Conservation (phyloP, 2,797 vertebrate species). For the Parauchenoglanis punctatus region DNA sequence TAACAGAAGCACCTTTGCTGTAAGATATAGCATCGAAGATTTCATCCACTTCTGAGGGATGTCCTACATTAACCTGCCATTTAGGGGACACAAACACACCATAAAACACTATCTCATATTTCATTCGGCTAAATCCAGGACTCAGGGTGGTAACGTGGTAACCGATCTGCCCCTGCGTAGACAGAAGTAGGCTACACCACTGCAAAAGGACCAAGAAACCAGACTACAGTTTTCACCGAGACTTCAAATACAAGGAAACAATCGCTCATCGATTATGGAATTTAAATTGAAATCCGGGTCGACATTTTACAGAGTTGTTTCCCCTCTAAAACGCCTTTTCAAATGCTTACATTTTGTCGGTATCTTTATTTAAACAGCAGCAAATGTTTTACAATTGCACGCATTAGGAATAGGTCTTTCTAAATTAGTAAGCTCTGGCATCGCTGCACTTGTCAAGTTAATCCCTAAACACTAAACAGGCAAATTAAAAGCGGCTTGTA, state of each 20-base stretch:
- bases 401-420: background rate
- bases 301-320: background rate
- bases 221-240: background rate
- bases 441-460: background rate
- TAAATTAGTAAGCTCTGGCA: background rate
- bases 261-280: background rate
- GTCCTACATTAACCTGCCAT: slow-evolving; percentile 90
- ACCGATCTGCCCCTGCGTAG: slow-evolving; percentile 20
- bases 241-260: slow-evolving; percentile 18
- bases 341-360: background rate
- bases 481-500: slow-evolving; percentile 2
- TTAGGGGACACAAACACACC: slow-evolving; percentile 25
- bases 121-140: slow-evolving; percentile 32
- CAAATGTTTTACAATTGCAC: background rate
- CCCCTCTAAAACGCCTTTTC: too few relatives aligned
- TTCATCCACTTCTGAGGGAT: slow-evolving; percentile 98
- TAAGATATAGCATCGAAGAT: slow-evolving; percentile 99
- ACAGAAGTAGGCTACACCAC: slow-evolving; percentile 1
- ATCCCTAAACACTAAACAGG: background rate
- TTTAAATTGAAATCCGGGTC: background rate
- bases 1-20: slow-evolving; percentile 98
- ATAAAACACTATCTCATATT: slow-evolving; percentile 32
- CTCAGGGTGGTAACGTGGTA: slow-evolving; percentile 32
- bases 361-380: background rate
- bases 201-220: slow-evolving; percentile 17